Percentiles rank a stretch among this genome's conserved stretches.
Evolutionary conservation across 2,797 vertebrate species (phyloP).

Genomic region (Acridotheres tristis): DNA sequence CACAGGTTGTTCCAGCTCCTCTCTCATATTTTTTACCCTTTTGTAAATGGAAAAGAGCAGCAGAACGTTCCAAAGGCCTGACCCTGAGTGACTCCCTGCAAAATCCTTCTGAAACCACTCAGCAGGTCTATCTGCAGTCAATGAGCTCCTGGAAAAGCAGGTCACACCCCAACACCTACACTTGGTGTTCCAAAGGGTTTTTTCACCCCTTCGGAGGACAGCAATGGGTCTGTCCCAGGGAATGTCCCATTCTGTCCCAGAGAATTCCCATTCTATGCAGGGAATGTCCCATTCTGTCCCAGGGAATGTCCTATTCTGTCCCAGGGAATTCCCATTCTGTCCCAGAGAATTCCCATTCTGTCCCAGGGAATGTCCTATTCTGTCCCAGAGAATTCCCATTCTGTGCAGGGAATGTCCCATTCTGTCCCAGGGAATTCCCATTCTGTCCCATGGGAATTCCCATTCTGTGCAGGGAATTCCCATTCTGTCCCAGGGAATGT

Average conservation of each 20-base stretch:
- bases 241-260: background rate
- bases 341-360: too few species aligned
- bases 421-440: too few species aligned
- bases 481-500: too few species aligned
- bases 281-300: too few species aligned
- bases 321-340: too few species aligned
- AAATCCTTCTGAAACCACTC: background rate
- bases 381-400: too few species aligned
- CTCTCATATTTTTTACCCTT: slow-evolving; percentile 4
- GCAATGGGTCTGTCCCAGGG: accelerated
- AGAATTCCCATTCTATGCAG: too few species aligned
- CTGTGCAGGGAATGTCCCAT: too few species aligned
- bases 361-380: too few species aligned
- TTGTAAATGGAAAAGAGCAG: slow-evolving; percentile 17
- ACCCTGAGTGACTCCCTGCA: background rate
- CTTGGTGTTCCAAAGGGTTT: background rate
- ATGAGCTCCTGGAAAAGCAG: background rate
- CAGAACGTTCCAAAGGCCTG: background rate
- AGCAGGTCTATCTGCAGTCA: background rate
- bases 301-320: too few species aligned
- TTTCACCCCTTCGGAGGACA: background rate
- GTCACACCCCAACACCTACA: background rate
- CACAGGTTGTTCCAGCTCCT: slow-evolving; percentile 13
- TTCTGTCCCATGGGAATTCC: too few species aligned
- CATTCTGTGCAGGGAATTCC: too few species aligned